Conservation (phyloP, 2,888 invertebrate genomes). For the Linhomoeus sp. region DNA sequence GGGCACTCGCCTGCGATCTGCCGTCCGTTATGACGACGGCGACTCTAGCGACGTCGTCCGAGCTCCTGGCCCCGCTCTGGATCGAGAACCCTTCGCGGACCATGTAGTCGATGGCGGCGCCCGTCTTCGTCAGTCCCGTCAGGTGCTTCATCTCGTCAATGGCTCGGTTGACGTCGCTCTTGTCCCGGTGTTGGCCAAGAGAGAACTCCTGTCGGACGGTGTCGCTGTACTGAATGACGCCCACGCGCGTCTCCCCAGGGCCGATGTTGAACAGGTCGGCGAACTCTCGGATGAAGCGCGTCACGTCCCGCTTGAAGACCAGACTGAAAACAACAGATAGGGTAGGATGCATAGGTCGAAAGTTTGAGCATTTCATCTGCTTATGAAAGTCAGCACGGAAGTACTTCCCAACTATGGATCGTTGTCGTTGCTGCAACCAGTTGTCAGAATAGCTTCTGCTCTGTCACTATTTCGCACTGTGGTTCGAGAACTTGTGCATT, state of each 20-base stretch:
- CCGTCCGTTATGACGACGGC: conserved; percentile 32
- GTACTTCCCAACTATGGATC: no score
- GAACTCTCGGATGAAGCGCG: conserved; percentile 25
- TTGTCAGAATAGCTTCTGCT: no score
- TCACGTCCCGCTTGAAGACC: conserved; percentile 24
- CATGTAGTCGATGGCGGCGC: conserved; percentile 27
- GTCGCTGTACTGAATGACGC: conserved; percentile 26
- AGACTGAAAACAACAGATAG: no score
- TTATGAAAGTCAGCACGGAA: no score
- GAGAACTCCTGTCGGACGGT: conserved; percentile 27
- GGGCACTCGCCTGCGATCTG: no score
- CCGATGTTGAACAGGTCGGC: conserved; percentile 27
- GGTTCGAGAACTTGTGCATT: no score
- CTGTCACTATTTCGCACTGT: no score
- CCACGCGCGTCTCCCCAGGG: conserved; percentile 22
- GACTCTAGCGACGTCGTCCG: conserved; percentile 23
- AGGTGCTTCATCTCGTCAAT: conserved; percentile 18
- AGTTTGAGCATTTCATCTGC: no score
- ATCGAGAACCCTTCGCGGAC: no score
- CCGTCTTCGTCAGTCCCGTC: conserved; percentile 24
- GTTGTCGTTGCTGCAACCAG: no score
- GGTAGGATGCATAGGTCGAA: no score
- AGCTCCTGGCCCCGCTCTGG: conserved; percentile 20
- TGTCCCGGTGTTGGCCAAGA: conserved; percentile 13
- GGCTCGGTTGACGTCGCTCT: conserved; percentile 9